A percentile compares a stretch with the other conserved stretches of the same genome.
Evolutionary conservation across 1,140 invertebrate species (phyloP).

Genomic region (Caenorhabditis inopinata): DNA sequence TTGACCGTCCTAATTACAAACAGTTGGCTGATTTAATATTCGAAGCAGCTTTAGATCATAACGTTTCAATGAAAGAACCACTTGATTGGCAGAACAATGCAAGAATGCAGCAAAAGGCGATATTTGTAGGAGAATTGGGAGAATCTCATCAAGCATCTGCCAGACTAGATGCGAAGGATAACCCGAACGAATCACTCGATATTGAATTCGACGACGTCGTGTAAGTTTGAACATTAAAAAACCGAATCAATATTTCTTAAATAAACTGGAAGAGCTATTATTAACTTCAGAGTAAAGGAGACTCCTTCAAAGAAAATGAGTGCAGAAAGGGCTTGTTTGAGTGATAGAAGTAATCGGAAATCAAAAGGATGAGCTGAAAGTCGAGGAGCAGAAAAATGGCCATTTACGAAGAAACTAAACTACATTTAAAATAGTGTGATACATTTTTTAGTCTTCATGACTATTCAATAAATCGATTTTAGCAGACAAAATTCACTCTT

Average conservation of each 20-base stretch:
- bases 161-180: constrained; percentile 39
- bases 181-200: not conserved
- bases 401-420: too few relatives aligned
- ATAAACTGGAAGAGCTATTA: too few relatives aligned
- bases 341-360: too few relatives aligned
- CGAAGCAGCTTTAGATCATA: constrained; percentile 40
- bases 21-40: constrained; percentile 29
- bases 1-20: constrained; percentile 50
- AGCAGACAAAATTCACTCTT: too few relatives aligned
- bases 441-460: too few relatives aligned
- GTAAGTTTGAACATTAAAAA: too few relatives aligned
- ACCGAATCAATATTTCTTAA: too few relatives aligned
- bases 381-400: too few relatives aligned
- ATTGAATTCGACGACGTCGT: not conserved
- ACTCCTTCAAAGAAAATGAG: not conserved
- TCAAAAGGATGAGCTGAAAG: too few relatives aligned
- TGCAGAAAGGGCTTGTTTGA: too few relatives aligned
- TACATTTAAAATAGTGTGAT: too few relatives aligned
- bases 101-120: constrained; percentile 45
- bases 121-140: constrained; percentile 52
- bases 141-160: constrained; percentile 50
- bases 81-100: constrained; percentile 51
- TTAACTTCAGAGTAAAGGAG: not conserved
- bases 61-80: constrained; percentile 44
- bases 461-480: too few relatives aligned